Base-by-base conservation (phyloP, 2,797 vertebrate species). In the Vespertilio murinus region DNA sequence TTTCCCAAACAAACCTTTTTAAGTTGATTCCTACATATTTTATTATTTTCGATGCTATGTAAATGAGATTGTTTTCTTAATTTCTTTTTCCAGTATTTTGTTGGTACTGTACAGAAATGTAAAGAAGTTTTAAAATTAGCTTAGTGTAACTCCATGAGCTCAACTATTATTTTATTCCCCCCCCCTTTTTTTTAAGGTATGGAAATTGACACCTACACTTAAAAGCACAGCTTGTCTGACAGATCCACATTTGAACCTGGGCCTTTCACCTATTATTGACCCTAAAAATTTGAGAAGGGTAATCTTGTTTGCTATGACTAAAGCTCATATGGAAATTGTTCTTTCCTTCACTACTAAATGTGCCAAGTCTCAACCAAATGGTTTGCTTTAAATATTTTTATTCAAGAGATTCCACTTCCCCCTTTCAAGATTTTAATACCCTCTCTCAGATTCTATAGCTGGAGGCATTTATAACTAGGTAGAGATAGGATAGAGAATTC, bases 341-440 rank as follows among this genome's bases (percentile, higher is more conserved):
- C 47, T 89, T 9, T 86, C 49, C 45, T 95, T 54, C 40, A 49
- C 30, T 6, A 9, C 22, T 91, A 54, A 78, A 1, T 47, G 45
- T 25, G 11, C 49, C 64, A 88, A 12, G 54, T 61, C 18, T 77
- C 59, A 45, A 61, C 33, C 17, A 92, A 93, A 59, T 71, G 40
- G 2, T 67, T 85, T 25, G 23, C 35, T 92, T 83, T 13, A 80
- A 74, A 18, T 33, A 70, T 71, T 59, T 78, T 78, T 81, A 77
- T n/a, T 14, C 30, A 78, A 88, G 42, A 84, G 7, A 90, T 85
- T 30, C 22, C 23, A 9, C 38, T 92, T 91, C 33, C 40, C 20
- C 5, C 71, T 82, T 94, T 82, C 11, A 88, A 92, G 25, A 82
- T 45, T 90, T 42, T 45, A 95, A 90, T 85, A 40, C 1, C 25